Conservation (phyloP, 2,113 vertebrate species). For the Tupaia tana region DNA sequence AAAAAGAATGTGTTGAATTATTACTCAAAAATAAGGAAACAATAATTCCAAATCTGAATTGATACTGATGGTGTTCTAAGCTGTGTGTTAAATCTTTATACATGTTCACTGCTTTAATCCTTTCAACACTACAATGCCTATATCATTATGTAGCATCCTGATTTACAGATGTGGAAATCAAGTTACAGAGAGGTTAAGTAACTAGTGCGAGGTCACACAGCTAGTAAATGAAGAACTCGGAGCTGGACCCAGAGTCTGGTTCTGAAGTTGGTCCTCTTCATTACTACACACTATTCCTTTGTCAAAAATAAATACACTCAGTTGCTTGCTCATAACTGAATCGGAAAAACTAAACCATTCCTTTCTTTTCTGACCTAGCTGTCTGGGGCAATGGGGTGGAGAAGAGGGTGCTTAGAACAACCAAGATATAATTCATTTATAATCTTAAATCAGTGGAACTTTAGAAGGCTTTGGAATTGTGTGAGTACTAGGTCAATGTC, state of each 20-base stretch:
- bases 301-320: not conserved
- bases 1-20: not conserved
- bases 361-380: not conserved
- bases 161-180: constrained; percentile 48
- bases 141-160: not conserved
- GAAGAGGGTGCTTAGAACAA: constrained; percentile 2
- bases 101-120: not conserved
- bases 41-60: not conserved
- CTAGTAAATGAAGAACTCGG: not conserved
- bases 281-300: not conserved
- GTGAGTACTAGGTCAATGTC: not conserved
- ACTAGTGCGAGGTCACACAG: constrained; percentile 36
- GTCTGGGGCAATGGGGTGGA: not conserved
- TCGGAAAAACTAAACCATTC: not conserved
- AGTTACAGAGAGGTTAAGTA: constrained; percentile 16
- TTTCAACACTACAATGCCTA: not conserved
- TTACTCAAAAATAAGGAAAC: constrained; percentile 44
- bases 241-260: not conserved
- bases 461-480: not conserved
- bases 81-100: not conserved
- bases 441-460: not conserved
- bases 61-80: not conserved
- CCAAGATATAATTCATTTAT: not conserved
- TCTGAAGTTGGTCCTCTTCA: constrained; percentile 11
- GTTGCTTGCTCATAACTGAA: not conserved